A percentile compares a stretch with the other conserved stretches of the same genome.
Conservation (phyloP, 1,140 invertebrate species). For the Apolygus lucorum region DNA sequence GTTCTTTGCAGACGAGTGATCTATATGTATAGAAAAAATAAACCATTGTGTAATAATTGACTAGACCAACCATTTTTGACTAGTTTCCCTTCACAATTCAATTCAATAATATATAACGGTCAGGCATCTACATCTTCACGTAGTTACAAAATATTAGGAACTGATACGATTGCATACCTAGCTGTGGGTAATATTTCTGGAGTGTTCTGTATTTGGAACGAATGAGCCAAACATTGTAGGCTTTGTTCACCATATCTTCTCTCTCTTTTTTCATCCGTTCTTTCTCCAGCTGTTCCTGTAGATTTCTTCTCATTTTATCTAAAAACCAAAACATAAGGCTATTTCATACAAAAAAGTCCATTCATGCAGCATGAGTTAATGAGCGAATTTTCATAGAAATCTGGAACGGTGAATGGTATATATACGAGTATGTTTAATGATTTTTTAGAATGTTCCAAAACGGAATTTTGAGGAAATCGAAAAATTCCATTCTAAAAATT, state of each 20-base stretch:
- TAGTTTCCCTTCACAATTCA: no score
- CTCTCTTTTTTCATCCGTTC: neutral
- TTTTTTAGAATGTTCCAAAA: neutral
- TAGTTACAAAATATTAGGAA: no score
- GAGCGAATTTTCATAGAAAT: no score
- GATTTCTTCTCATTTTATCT: neutral
- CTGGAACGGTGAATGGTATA: no score
- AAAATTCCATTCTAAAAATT: neutral
- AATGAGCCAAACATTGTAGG: conserved; percentile 1
- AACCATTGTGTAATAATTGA: no score
- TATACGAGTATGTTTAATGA: no score
- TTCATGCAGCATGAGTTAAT: no score
- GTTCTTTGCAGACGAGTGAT: no score
- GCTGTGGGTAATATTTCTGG: neutral
- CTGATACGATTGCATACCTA: neutral
- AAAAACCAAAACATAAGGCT: neutral
- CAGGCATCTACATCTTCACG: no score
- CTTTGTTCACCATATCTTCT: neutral
- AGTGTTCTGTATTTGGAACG: neutral
- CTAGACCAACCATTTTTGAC: no score
- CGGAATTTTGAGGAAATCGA: neutral
- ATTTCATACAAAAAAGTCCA: neutral
- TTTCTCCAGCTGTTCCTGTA: neutral
- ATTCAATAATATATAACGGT: no score
- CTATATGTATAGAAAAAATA: no score